A percentile compares a stretch with the other conserved stretches of the same genome.
These are phyloP conservation scores for Pristionchus mayeri DNA, from an alignment of 2,888 invertebrate species.

Conservation along the genomic window DNA sequence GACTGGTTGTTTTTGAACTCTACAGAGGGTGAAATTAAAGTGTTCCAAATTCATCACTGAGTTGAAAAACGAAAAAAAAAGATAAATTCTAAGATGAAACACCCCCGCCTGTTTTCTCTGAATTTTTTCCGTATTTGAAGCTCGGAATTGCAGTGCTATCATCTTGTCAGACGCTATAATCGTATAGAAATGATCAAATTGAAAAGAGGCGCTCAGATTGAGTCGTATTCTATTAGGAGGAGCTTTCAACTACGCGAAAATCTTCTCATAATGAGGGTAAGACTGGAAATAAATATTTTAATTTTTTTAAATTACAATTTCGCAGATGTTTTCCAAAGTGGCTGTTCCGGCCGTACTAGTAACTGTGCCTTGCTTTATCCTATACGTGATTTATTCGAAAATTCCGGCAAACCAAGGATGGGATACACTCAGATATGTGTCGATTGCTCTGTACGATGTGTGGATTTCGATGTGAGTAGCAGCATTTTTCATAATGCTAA, in stretches of 20 bases:
- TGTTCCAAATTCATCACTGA: too few species aligned
- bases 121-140: too few species aligned
- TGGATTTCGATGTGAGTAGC: too few species aligned
- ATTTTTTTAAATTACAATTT: neutral
- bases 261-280: neutral
- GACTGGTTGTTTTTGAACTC: too few species aligned
- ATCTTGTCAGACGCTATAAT: neutral
- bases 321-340: neutral
- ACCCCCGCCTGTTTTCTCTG: too few species aligned
- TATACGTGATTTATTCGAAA: neutral
- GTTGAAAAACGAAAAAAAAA: too few species aligned
- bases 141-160: neutral
- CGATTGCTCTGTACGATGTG: too few species aligned
- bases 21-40: too few species aligned
- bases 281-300: neutral
- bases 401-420: neutral
- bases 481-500: too few species aligned
- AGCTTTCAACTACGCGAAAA: neutral
- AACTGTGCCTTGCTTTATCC: neutral
- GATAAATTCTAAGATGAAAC: too few species aligned
- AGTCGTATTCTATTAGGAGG: neutral
- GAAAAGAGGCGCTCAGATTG: neutral
- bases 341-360: neutral
- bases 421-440: neutral
- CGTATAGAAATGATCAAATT: neutral